Percentiles rank a stretch among this genome's conserved stretches.
phyloP scores from a whole-genome alignment of 2,113 vertebrate species.

The Heterotilapia buettikoferi region DNA sequence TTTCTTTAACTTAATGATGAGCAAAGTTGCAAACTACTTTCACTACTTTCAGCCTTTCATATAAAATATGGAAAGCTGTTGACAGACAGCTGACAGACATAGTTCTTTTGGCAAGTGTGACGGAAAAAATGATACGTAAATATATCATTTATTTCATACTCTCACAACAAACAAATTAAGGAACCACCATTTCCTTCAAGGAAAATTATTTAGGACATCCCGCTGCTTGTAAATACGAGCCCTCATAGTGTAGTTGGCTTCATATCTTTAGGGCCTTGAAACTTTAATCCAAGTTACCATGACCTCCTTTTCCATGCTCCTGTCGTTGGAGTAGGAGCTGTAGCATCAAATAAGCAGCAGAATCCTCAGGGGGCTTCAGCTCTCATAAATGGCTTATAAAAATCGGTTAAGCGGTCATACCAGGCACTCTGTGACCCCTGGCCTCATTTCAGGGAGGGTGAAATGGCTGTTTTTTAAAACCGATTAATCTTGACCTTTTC shows the following conservation, averaged over 20 bases:
- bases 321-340: conserved; percentile 23
- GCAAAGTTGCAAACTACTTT: background rate
- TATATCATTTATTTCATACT: background rate
- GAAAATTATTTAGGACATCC: conserved; percentile 19
- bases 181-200: background rate
- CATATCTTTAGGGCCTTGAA: conserved; percentile 23
- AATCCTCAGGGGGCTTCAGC: background rate
- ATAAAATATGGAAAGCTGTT: background rate
- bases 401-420: conserved; percentile 45
- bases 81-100: background rate
- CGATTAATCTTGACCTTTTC: conserved; percentile 68
- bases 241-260: background rate
- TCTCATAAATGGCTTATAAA: conserved; percentile 59
- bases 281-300: conserved; percentile 26
- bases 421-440: conserved; percentile 35
- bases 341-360: conserved; percentile 41
- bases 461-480: conserved; percentile 7
- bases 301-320: conserved; percentile 25
- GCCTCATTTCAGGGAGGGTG: conserved; percentile 45
- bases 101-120: background rate
- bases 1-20: background rate
- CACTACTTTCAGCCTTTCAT: background rate
- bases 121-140: background rate
- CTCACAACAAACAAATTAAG: background rate
- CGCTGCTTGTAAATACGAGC: conserved; percentile 16